Evolutionary conservation across 2,113 vertebrate genomes (phyloP).

Genomic region (Cynocephalus volans): DNA sequence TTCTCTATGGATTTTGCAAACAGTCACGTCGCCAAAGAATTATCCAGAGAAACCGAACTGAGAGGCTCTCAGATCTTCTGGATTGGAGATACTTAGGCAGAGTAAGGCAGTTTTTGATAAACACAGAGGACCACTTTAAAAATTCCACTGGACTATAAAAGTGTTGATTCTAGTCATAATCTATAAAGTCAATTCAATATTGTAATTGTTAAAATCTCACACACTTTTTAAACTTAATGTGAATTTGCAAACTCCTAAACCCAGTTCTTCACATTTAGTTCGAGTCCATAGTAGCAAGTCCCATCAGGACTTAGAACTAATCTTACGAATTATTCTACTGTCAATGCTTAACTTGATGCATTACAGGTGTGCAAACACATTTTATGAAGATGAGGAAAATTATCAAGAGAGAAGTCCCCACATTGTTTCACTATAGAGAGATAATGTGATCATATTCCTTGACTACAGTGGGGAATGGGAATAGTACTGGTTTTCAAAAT

Average conservation of each 20-base stretch:
- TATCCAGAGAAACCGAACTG: conserved; percentile 97
- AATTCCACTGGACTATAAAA: background rate
- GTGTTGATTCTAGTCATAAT: background rate
- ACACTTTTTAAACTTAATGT: background rate
- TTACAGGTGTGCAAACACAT: background rate
- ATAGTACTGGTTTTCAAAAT: background rate
- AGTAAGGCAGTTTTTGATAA: conserved; percentile 88
- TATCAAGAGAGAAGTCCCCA: background rate
- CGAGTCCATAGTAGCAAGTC: background rate
- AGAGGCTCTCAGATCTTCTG: conserved; percentile 96
- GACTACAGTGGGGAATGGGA: background rate
- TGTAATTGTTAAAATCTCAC: background rate
- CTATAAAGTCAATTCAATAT: background rate
- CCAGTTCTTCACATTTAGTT: background rate
- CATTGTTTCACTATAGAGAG: background rate
- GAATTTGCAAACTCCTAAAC: background rate
- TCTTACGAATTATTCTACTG: background rate
- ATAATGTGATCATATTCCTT: background rate
- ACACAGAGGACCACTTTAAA: background rate
- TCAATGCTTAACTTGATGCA: background rate
- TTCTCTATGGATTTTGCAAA: conserved; percentile 97
- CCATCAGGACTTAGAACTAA: background rate
- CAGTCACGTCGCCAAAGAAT: conserved; percentile 97
- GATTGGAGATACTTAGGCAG: conserved; percentile 97
- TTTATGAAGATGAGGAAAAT: background rate